These are phyloP conservation scores for Pedionomus torquatus DNA, from an alignment of 2,113 vertebrate genomes.

Conservation along the genomic window DNA sequence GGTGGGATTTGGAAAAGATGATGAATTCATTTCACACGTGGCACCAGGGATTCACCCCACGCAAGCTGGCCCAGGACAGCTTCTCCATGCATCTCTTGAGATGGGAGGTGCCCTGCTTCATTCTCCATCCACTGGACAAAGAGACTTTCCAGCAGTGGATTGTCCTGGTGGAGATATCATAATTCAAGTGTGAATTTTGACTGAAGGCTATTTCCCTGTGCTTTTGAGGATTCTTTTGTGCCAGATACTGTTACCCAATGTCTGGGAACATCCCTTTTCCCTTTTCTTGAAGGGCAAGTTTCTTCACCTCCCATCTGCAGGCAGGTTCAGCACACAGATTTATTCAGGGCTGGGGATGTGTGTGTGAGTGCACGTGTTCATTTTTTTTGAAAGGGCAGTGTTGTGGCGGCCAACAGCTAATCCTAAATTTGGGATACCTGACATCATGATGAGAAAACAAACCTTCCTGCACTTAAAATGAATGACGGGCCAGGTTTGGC, in stretches of 20 bases:
- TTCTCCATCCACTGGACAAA: background rate
- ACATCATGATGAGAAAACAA: slow-evolving; percentile 58
- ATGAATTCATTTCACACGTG: background rate
- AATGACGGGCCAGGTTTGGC: slow-evolving; percentile 61
- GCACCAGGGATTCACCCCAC: background rate
- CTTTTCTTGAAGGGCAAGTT: background rate
- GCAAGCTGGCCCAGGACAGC: background rate
- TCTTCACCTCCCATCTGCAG: slow-evolving; percentile 22
- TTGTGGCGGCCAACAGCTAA: background rate
- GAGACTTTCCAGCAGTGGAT: background rate
- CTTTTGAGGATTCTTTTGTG: background rate
- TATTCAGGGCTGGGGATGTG: background rate
- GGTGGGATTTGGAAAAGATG: background rate
- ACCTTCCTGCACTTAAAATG: slow-evolving; percentile 68
- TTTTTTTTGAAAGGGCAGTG: background rate
- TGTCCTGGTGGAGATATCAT: background rate
- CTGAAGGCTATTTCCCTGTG: background rate
- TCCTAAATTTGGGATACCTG: slow-evolving; percentile 64
- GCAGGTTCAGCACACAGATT: background rate
- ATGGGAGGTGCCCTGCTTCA: background rate
- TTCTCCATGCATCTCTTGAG: background rate
- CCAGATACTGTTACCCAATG: background rate
- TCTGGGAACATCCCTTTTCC: background rate
- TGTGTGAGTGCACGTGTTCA: background rate
- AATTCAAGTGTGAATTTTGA: background rate